Evolutionary conservation across 92 coral and sea anemone genomes (phyloP).

Genomic region (Anthopleura xanthogrammica): DNA sequence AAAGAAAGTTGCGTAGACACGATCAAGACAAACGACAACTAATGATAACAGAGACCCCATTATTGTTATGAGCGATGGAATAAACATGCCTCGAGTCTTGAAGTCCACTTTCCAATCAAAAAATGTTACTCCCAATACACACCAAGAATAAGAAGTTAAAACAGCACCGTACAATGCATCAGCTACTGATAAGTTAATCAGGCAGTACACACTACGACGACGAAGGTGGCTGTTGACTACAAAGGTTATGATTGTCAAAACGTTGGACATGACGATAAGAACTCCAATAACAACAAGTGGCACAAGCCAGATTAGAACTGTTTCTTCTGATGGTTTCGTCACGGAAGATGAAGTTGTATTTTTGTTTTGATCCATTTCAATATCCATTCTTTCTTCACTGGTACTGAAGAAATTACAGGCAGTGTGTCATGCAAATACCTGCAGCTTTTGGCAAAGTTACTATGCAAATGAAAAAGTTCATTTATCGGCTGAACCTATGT

Average conservation of each 20-base stretch:
- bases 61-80: neutral
- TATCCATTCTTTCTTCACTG: too few relatives aligned
- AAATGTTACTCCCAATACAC: neutral
- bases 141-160: neutral
- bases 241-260: conserved; percentile 9
- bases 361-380: too few relatives aligned
- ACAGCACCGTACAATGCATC: conserved; percentile 8
- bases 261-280: neutral
- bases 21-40: neutral
- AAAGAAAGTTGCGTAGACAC: neutral
- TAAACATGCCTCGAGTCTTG: too few relatives aligned
- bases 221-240: conserved; percentile 15
- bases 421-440: too few relatives aligned
- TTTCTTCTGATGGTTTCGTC: neutral
- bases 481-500: too few relatives aligned
- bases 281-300: neutral
- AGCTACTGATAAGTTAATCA: conserved; percentile 19
- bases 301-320: neutral
- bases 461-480: too few relatives aligned
- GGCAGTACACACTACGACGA: conserved; percentile 27
- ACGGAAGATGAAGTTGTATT: too few relatives aligned
- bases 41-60: neutral
- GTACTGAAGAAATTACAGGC: too few relatives aligned
- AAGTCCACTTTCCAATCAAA: neutral
- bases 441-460: too few relatives aligned